Conservation (phyloP, 2,797 vertebrate genomes). For the Melanitta fusca region DNA sequence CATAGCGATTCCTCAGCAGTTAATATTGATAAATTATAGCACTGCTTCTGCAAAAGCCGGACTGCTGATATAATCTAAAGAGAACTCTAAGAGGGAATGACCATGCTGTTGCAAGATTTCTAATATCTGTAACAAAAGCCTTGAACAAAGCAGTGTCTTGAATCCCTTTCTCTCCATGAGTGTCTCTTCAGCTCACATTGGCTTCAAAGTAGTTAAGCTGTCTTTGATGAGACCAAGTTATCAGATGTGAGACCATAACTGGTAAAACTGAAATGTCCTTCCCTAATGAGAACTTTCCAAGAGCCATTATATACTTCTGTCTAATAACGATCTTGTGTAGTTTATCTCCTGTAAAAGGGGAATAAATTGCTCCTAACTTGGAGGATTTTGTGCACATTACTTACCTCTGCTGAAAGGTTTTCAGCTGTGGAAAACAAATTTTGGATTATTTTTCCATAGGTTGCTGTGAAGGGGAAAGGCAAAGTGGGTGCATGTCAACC, state of each 20-base stretch:
- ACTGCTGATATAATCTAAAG: neutral
- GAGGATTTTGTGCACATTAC: neutral
- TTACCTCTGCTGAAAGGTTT: neutral
- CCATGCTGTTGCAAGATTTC: neutral
- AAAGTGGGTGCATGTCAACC: neutral
- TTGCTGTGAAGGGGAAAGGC: neutral
- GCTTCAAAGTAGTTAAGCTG: neutral
- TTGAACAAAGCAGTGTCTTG: neutral
- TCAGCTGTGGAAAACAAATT: neutral
- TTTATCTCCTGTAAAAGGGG: neutral
- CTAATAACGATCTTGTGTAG: neutral
- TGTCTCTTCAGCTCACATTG: neutral
- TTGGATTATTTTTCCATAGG: constrained; percentile 6
- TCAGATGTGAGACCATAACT: constrained; percentile 15
- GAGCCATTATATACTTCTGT: neutral
- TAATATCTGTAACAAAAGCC: neutral
- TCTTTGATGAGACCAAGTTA: constrained; percentile 22
- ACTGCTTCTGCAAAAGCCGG: constrained; percentile 7
- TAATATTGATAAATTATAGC: neutral
- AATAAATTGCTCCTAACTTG: neutral
- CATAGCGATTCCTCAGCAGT: neutral
- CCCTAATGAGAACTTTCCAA: neutral
- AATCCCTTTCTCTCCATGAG: neutral
- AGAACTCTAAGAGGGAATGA: neutral
- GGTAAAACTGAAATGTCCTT: constrained; percentile 8